phyloP scores from a whole-genome alignment of 2,113 vertebrate species.

The Prietella phreatophila region DNA sequence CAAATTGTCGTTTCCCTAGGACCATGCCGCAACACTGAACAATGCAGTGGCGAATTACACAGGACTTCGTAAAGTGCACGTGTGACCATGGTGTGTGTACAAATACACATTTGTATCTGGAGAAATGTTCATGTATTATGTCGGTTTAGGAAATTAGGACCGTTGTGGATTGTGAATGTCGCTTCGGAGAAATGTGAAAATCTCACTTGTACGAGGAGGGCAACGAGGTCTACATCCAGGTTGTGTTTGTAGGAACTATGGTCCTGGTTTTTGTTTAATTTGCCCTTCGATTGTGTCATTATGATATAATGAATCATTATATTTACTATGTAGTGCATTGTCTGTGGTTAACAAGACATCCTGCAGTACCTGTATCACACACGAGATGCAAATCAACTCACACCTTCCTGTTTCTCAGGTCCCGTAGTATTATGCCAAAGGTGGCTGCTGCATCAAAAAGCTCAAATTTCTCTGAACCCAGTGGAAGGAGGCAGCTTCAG shows the following conservation, averaged over 20 bases:
- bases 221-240: not conserved
- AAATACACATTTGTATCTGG: not conserved
- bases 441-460: not conserved
- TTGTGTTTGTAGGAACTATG: not conserved
- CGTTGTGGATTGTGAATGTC: not conserved
- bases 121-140: not conserved
- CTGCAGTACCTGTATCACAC: not conserved
- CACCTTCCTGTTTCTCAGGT: slow-evolving; percentile 1
- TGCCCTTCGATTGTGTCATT: not conserved
- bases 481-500: not conserved
- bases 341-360: not conserved
- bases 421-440: not conserved
- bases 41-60: not conserved
- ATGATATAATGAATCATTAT: not conserved
- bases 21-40: too few relatives aligned
- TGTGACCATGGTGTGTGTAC: not conserved
- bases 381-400: not conserved
- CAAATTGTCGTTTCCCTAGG: not conserved
- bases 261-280: not conserved
- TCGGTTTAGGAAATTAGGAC: not conserved
- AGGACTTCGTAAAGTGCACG: not conserved
- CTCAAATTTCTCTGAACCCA: not conserved
- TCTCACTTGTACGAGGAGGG: not conserved
- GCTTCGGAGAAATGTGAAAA: not conserved
- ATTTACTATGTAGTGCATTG: not conserved